A percentile compares a stretch with the other conserved stretches of the same genome.
phyloP scores from a whole-genome alignment of 1,140 invertebrate species.

The Ips typographus region DNA sequence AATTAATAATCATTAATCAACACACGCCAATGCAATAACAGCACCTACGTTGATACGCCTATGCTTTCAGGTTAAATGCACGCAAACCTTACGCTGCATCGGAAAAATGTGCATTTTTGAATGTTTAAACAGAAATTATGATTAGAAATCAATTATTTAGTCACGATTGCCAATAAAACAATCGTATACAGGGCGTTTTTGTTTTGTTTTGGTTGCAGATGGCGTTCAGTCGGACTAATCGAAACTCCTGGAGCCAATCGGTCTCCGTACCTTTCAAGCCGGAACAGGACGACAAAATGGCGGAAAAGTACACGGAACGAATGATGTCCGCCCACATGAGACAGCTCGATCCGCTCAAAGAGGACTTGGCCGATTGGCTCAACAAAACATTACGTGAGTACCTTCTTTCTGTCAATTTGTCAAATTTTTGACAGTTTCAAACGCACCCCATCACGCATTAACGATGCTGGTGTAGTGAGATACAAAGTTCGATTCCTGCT shows the following conservation, averaged over 20 bases:
- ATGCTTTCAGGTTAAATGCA: neutral
- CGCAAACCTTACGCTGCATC: too few relatives aligned
- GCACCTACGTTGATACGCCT: conserved; percentile 3
- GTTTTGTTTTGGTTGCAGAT: conserved; percentile 21
- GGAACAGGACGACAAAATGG: conserved; percentile 39
- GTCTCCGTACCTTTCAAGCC: conserved; percentile 48
- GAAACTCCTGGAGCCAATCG: conserved; percentile 66
- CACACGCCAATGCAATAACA: conserved; percentile 3
- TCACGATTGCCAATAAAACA: too few relatives aligned
- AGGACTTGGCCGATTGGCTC: conserved; percentile 86
- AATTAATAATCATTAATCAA: conserved; percentile 10
- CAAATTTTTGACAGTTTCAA: neutral
- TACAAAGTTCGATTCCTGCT: conserved; percentile 12
- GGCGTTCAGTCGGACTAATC: conserved; percentile 41
- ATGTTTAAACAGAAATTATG: too few relatives aligned
- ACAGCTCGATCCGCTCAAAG: conserved; percentile 77
- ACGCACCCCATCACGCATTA: neutral
- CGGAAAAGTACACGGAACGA: conserved; percentile 72
- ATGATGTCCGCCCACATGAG: conserved; percentile 74
- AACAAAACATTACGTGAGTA: conserved; percentile 78
- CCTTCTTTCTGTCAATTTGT: neutral
- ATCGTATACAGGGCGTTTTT: too few relatives aligned
- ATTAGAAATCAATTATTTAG: too few relatives aligned
- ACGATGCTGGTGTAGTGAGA: neutral
- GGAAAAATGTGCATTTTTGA: too few relatives aligned